Evolutionary conservation across 2,888 invertebrate species (phyloP).

Genomic region (Macaria liturata): DNA sequence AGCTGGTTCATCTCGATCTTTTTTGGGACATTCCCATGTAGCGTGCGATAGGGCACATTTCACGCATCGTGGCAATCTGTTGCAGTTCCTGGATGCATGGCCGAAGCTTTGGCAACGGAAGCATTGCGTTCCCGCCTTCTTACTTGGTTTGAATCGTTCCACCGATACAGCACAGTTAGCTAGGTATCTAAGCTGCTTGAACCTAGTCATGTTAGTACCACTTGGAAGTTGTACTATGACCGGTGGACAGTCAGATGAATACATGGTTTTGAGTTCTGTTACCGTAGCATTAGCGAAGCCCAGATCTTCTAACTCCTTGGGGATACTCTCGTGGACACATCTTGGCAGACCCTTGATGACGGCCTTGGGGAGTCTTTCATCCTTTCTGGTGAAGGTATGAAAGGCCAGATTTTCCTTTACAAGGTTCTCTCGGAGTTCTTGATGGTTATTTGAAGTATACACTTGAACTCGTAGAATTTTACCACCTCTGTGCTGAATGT

Average conservation of each 20-base stretch:
- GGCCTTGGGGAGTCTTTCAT: too few relatives aligned
- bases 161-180: too few relatives aligned
- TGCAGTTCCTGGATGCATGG: neutral
- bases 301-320: neutral
- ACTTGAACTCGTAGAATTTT: neutral
- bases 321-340: neutral
- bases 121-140: neutral
- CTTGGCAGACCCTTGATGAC: neutral
- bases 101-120: slow-evolving; percentile 1
- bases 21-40: neutral
- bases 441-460: neutral
- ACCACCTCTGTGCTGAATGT: neutral
- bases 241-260: too few relatives aligned
- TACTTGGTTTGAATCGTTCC: neutral
- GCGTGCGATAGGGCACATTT: neutral
- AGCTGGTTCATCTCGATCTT: neutral
- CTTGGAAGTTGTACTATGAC: too few relatives aligned
- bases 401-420: neutral
- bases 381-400: neutral
- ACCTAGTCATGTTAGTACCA: too few relatives aligned
- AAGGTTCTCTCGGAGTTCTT: neutral
- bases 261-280: too few relatives aligned
- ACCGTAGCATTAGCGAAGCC: too few relatives aligned
- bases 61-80: neutral
- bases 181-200: too few relatives aligned